Percentiles rank a stretch among this genome's conserved stretches.
These are phyloP conservation scores for Hesperia comma DNA, from an alignment of 2,888 invertebrate genomes.

Conservation along the genomic window DNA sequence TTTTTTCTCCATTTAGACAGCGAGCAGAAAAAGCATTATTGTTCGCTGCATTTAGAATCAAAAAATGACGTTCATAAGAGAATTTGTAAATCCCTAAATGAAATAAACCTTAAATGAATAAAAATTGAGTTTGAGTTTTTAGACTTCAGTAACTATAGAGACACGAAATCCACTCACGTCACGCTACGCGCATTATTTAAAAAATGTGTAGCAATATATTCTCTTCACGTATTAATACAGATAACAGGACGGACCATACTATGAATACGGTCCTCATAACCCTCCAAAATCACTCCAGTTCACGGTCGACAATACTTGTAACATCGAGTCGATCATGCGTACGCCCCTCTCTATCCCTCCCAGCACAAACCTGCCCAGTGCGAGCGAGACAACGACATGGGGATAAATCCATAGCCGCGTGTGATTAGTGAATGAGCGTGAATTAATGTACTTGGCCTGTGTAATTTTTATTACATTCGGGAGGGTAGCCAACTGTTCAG, in stretches of 20 bases:
- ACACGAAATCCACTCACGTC: too few species aligned
- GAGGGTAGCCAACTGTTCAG: not conserved
- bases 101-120: too few species aligned
- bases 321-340: conserved; percentile 30
- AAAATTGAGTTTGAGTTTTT: too few species aligned
- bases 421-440: conserved; percentile 28
- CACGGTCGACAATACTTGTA: conserved; percentile 41
- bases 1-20: too few species aligned
- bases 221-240: too few species aligned
- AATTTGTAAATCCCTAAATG: too few species aligned
- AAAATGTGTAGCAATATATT: too few species aligned
- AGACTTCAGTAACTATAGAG: too few species aligned
- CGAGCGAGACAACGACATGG: conserved; percentile 21
- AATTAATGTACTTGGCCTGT: conserved; percentile 21
- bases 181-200: too few species aligned
- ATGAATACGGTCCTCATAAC: conserved; percentile 34
- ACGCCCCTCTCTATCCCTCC: conserved; percentile 24
- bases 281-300: conserved; percentile 42
- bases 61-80: too few species aligned
- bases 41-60: too few species aligned
- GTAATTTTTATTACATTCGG: conserved; percentile 14
- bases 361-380: not conserved
- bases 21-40: too few species aligned
- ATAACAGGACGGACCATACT: conserved; percentile 5
- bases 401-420: conserved; percentile 17